These are phyloP conservation scores for Agriotes lineatus DNA, from an alignment of 2,888 invertebrate genomes.

Conservation along the genomic window DNA sequence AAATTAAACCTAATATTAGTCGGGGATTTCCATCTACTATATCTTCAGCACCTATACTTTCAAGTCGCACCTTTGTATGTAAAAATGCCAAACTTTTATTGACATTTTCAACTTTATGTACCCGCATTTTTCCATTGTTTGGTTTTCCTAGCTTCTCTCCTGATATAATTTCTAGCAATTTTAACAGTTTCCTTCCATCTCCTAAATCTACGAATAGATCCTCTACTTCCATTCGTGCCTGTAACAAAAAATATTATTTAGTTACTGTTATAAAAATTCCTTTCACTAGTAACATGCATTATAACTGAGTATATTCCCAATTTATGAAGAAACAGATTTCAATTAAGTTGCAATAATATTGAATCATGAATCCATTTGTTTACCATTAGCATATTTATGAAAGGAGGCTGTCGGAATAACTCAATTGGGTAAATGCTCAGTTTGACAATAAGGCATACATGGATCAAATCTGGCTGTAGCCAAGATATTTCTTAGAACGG, in stretches of 20 bases:
- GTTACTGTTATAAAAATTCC: no score
- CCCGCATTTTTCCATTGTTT: conserved; percentile 95
- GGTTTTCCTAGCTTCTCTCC: conserved; percentile 97
- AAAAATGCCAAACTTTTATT: conserved; percentile 97
- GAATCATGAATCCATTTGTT: no score
- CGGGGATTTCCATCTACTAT: conserved; percentile 98
- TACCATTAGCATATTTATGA: no score
- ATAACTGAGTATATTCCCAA: no score
- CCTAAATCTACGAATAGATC: conserved; percentile 97
- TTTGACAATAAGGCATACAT: no score
- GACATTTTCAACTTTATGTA: conserved; percentile 99
- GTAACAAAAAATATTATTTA: conserved; percentile 53
- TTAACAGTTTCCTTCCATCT: conserved; percentile 92
- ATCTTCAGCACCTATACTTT: conserved; percentile 99
- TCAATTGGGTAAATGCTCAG: no score
- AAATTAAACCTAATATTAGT: conserved; percentile 96
- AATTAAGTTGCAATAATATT: no score
- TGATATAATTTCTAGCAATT: conserved; percentile 97
- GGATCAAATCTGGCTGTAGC: no score
- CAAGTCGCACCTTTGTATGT: conserved; percentile 95
- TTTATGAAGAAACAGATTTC: no score
- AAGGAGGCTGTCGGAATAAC: no score
- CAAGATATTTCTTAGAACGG: no score
- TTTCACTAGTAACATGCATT: no score
- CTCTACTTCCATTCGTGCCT: conserved; percentile 98